Base-by-base conservation (phyloP, 2,797 vertebrate species). In the Valencia hispanica region DNA sequence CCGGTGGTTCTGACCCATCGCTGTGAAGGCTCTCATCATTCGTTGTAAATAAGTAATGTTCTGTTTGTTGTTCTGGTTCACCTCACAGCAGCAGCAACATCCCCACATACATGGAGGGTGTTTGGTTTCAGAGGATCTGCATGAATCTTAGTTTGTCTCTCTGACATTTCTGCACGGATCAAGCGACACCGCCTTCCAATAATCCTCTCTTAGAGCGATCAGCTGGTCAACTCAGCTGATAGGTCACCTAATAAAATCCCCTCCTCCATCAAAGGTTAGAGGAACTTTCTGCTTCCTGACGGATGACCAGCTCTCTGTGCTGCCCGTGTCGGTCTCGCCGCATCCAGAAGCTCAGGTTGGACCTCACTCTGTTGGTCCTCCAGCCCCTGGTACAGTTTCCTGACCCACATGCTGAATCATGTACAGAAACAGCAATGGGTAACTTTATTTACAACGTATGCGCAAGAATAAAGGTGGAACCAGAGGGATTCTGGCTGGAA, bases 71-170 rank as follows among this genome's bases (percentile, higher is more conserved):
- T 47, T 34, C 57, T 10, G 57, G 5, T 57, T 57, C 55, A 57
- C 55, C 14, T 57, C n/a, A 57, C 6, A 2, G 55, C 55, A 59
- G 17, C 61, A 65, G 18, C 34, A 39, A 25, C 57, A 20, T 34
- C 61, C 20, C 34, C 34, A 11, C 8, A 15, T 34, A 9, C 30
- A 17, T 9, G 57, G 6, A 2, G 15, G 7, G 7, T 18, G 61
- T 39, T 39, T 39, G 34, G 18, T 39, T 65, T 11, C 20, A 65
- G 61, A 22, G 4, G 20, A 65, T 65, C 61, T 65, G 20, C 32
- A 39, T 65, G 20, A 65, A 65, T 14, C 34, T 65, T 25, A 25
- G 61, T 39, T 65, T 65, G 59, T 63, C 59, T 63, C 59, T 63
- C 30, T 18, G 32, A 61, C 59, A 34, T 61, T 36, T 63, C 34